Percentiles rank a stretch among this genome's conserved stretches.
Evolutionary conservation across 2,888 invertebrate genomes (phyloP).

Genomic region (Helobdella robusta): DNA sequence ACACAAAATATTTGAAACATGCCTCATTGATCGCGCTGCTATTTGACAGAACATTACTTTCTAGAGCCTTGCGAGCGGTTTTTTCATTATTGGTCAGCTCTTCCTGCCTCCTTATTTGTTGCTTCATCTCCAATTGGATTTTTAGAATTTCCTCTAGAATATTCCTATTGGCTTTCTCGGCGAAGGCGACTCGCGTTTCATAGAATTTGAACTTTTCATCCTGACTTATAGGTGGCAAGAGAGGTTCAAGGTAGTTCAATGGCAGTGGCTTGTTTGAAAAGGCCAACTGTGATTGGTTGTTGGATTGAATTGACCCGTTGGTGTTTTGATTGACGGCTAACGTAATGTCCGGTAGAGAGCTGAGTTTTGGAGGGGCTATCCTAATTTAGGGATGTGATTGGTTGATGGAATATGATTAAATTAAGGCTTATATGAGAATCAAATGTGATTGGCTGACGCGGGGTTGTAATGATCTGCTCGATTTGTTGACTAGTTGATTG

Average conservation of each 20-base stretch:
- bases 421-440: too few species aligned
- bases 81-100: background rate
- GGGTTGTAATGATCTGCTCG: too few species aligned
- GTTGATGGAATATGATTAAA: too few species aligned
- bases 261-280: background rate
- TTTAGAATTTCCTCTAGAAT: conserved; percentile 19
- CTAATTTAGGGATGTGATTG: too few species aligned
- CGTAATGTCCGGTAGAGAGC: conserved; percentile 14
- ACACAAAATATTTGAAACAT: conserved; percentile 6
- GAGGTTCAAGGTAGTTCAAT: background rate
- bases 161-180: conserved; percentile 8
- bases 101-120: background rate
- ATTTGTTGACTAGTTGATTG: too few species aligned
- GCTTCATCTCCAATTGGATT: conserved; percentile 5
- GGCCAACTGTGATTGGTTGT: background rate
- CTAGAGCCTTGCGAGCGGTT: background rate
- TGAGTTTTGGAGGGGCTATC: conserved; percentile 2
- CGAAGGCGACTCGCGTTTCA: conserved; percentile 6
- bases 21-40: background rate
- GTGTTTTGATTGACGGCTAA: background rate
- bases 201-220: background rate
- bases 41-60: background rate
- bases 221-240: background rate
- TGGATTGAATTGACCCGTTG: background rate
- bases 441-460: too few species aligned